phyloP scores from a whole-genome alignment of 1,140 invertebrate species.

The Heterodera schachtii region DNA sequence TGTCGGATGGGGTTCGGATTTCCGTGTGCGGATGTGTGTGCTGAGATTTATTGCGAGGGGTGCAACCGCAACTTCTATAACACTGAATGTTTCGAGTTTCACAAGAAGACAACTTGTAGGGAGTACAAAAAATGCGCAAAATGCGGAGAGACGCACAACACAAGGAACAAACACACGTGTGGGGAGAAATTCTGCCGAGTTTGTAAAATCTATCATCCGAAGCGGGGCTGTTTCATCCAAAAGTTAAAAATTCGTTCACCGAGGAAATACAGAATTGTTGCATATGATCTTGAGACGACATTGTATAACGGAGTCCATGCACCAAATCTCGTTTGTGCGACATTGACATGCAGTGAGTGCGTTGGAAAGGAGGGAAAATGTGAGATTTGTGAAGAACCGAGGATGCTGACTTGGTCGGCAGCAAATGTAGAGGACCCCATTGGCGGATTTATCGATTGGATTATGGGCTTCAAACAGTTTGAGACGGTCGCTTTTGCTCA shows the following conservation, averaged over 20 bases:
- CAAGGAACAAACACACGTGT: neutral
- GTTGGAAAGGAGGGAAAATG: neutral
- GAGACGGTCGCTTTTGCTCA: neutral
- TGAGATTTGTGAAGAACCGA: neutral
- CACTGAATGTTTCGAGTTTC: neutral
- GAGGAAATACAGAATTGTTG: no score
- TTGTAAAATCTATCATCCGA: neutral
- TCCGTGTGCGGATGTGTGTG: neutral
- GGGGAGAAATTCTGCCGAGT: neutral
- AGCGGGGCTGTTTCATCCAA: neutral
- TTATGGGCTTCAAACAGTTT: neutral
- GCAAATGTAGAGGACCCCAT: neutral
- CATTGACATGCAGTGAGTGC: conserved; percentile 1
- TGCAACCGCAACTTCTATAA: conserved; percentile 4
- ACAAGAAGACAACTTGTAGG: neutral
- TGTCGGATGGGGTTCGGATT: neutral
- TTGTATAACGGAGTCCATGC: neutral
- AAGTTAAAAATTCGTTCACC: neutral
- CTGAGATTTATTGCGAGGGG: neutral
- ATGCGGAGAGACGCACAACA: conserved; percentile 6
- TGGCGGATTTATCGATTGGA: neutral
- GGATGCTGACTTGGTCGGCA: neutral
- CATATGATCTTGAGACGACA: no score
- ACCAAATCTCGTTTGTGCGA: neutral
- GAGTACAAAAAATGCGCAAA: neutral